A percentile compares a stretch with the other conserved stretches of the same genome.
These are phyloP conservation scores for Platycercus adscitus DNA, from an alignment of 2,113 vertebrate genomes.

Conservation along the genomic window DNA sequence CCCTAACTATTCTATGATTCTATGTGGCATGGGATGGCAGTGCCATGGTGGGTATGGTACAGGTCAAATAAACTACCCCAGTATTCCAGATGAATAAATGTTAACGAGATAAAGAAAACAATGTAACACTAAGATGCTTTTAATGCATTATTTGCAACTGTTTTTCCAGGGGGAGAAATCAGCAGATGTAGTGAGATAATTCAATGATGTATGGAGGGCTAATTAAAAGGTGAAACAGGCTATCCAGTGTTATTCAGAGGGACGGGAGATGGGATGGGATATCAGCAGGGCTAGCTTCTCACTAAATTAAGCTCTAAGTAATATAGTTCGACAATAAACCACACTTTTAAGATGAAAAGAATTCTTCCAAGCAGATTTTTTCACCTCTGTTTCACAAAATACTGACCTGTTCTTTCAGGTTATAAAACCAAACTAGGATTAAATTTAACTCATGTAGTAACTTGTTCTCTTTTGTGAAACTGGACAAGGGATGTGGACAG, in stretches of 20 bases:
- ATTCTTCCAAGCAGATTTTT: not conserved
- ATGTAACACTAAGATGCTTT: not conserved
- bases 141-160: not conserved
- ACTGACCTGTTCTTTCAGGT: not conserved
- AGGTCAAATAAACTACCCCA: not conserved
- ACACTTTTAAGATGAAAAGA: not conserved
- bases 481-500: not conserved
- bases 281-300: not conserved
- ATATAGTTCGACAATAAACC: not conserved
- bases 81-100: not conserved
- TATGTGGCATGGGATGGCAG: not conserved
- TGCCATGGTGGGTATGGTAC: fast-evolving
- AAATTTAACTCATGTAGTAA: not conserved
- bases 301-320: not conserved
- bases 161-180: not conserved
- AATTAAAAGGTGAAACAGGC: not conserved
- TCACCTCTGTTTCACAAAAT: not conserved
- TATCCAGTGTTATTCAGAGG: not conserved
- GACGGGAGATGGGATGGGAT: not conserved
- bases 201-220: not conserved
- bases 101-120: not conserved
- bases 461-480: not conserved
- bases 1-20: no score
- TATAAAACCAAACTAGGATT: not conserved
- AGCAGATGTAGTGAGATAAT: not conserved